Evolutionary conservation across 2,888 invertebrate genomes (phyloP).

Genomic region (Carpatolechia fugitivella): DNA sequence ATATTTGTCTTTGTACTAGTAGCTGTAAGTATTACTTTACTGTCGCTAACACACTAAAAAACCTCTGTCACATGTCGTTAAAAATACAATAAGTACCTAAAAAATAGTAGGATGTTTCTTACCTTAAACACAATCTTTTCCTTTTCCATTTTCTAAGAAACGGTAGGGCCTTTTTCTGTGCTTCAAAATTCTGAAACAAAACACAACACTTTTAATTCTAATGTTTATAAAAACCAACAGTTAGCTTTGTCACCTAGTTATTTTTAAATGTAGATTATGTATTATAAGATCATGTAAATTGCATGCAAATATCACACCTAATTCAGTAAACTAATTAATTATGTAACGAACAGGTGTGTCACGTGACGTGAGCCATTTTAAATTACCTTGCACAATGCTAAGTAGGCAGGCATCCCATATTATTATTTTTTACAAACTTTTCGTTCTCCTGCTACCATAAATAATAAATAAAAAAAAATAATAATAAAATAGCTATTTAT

Average conservation of each 20-base stretch:
- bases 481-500: too few species aligned
- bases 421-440: not conserved
- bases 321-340: constrained; percentile 5
- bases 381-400: not conserved
- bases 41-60: too few species aligned
- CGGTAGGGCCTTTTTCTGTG: not conserved
- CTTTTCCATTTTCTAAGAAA: constrained; percentile 51
- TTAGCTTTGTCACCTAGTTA: not conserved
- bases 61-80: too few species aligned
- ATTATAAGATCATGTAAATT: not conserved
- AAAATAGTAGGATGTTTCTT: constrained; percentile 27
- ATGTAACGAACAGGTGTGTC: not conserved
- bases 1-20: too few species aligned
- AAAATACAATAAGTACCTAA: too few species aligned
- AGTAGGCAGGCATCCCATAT: not conserved
- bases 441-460: not conserved
- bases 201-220: too few species aligned
- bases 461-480: too few species aligned
- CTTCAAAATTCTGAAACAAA: constrained; percentile 3
- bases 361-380: not conserved
- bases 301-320: not conserved
- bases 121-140: constrained; percentile 72
- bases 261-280: not conserved
- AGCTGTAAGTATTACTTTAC: too few species aligned
- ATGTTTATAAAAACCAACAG: too few species aligned